Conservation (phyloP, 2,113 vertebrate species). For the Labeo rohita region DNA sequence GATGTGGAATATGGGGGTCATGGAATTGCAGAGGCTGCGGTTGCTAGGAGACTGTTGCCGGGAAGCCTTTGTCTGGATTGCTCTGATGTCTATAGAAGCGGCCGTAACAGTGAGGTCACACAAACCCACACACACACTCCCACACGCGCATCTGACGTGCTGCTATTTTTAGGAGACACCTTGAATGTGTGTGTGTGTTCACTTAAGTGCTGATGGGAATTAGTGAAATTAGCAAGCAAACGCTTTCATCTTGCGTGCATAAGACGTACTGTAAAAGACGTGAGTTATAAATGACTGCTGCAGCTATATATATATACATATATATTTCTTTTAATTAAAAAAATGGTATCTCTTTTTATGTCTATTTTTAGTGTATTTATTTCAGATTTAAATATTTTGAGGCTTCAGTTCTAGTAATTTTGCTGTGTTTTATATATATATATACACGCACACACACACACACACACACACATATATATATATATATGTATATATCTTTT, state of each 20-base stretch:
- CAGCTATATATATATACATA: not conserved
- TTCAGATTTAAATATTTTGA: too few species aligned
- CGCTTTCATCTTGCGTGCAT: not conserved
- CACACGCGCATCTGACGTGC: not conserved
- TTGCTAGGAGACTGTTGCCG: slow-evolving; percentile 69
- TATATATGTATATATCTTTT: too few species aligned
- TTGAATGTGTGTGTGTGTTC: not conserved
- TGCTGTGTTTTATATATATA: too few species aligned
- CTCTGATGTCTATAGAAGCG: slow-evolving; percentile 42
- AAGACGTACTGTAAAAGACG: not conserved
- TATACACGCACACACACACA: too few species aligned
- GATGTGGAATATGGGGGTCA: slow-evolving; percentile 63
- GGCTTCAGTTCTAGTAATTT: too few species aligned
- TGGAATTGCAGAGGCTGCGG: slow-evolving; percentile 57
- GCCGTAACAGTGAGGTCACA: slow-evolving; percentile 41
- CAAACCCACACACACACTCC: slow-evolving; percentile 32
- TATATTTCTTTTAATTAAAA: too few species aligned
- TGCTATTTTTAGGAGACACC: slow-evolving; percentile 29
- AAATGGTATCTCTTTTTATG: too few species aligned
- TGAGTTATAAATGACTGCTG: not conserved
- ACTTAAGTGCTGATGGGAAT: not conserved
- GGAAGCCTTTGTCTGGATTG: slow-evolving; percentile 56
- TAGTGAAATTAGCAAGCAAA: not conserved
- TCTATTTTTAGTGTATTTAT: too few species aligned
- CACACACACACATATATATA: too few species aligned